Percentiles rank a stretch among this genome's conserved stretches.
Conservation (phyloP, 2,797 vertebrate species). For the Dromococcyx pavoninus region DNA sequence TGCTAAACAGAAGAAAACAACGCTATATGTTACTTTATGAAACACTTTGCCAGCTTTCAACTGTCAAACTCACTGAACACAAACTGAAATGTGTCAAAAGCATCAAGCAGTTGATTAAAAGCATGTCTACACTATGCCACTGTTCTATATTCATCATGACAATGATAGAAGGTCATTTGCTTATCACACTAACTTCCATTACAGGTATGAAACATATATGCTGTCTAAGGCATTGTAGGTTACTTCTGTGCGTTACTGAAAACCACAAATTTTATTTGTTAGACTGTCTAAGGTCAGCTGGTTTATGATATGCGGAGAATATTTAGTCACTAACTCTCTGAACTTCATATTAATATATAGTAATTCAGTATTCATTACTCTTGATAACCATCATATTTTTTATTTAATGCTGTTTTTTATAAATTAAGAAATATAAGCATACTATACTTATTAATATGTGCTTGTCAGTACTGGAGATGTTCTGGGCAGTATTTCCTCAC, state of each 20-base stretch:
- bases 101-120: constrained; percentile 2
- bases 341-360: not conserved
- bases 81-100: constrained; percentile 33
- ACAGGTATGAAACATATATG: not conserved
- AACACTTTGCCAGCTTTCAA: not conserved
- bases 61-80: not conserved
- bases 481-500: not conserved
- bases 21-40: not conserved
- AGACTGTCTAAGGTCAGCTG: not conserved
- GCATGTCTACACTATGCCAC: not conserved
- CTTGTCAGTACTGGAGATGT: not conserved
- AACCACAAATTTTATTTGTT: not conserved
- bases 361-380: not conserved
- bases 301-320: not conserved
- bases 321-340: not conserved
- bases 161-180: constrained; percentile 1
- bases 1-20: not conserved
- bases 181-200: not conserved
- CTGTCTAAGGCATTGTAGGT: not conserved
- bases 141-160: not conserved
- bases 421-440: not conserved
- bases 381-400: not conserved
- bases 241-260: not conserved
- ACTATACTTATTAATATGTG: not conserved
- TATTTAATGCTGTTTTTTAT: not conserved